These are phyloP conservation scores for Tamias sibiricus DNA, from an alignment of 2,113 vertebrate species.

Conservation along the genomic window DNA sequence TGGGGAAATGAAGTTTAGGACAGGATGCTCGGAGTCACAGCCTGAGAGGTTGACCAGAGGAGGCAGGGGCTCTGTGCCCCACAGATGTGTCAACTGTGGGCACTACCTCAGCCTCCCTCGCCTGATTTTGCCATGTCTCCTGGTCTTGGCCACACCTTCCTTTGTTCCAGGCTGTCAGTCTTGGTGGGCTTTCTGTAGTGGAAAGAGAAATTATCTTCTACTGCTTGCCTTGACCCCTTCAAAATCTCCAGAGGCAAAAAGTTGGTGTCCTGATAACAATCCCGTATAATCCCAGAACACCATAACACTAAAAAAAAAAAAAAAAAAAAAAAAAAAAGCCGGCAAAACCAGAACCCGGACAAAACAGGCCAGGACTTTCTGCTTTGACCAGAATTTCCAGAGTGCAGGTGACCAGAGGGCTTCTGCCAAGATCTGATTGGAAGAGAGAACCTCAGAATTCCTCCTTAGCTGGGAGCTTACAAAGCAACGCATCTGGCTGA, in stretches of 20 bases:
- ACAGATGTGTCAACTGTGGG: background rate
- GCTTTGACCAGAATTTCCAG: slow-evolving; percentile 38
- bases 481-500: background rate
- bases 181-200: background rate
- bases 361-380: background rate
- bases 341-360: background rate
- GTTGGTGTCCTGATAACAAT: background rate
- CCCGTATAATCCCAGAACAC: background rate
- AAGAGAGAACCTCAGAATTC: background rate
- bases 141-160: background rate
- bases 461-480: background rate
- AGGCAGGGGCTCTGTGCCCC: background rate
- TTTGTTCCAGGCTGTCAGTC: background rate
- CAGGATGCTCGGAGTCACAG: slow-evolving; percentile 24
- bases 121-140: background rate
- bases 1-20: slow-evolving; percentile 19
- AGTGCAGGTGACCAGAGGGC: background rate
- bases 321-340: too few relatives aligned
- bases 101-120: background rate
- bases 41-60: background rate
- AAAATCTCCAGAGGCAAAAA: background rate
- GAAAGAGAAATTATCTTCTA: background rate
- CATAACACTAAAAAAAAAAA: background rate
- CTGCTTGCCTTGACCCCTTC: background rate
- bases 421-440: background rate